Base-by-base conservation (phyloP, 2,888 invertebrate genomes). In the Trypoxylon attenuatum region DNA sequence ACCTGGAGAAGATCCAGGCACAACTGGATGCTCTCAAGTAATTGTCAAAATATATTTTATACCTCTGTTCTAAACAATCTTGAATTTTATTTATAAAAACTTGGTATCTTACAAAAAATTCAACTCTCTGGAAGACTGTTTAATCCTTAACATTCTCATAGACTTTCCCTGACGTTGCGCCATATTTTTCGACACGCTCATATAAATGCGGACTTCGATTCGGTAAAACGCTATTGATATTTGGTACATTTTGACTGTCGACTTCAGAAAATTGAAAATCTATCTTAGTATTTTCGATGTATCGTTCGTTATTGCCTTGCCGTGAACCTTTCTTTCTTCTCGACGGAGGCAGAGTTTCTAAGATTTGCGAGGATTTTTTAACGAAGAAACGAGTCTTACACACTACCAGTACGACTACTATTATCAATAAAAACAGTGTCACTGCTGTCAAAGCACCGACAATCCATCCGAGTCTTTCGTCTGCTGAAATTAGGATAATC, bases 381-480 rank as follows among this genome's bases (percentile, higher is more conserved):
- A 72, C 63, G 33, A 83, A 84, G 6, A 84, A 69, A 5, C 79
- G 80, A 6, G 79, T 77, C 51, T 80, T 83, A 57, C 80, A 87
- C 0, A 87, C 84, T 1, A 85, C 84, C 29, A 87, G 27, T 1
- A 83, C 85, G 0, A 85, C 85, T 1, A 83, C 75, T 3, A 81
- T 73, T 29, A 85, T 85, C 70, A 85, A 74, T 10, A 85, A 70
- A 16, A 86, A 79, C 10, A 87, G 64, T 21, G 84, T 80, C 19
- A 84, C 41, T 1, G 83, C 80, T 2, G 86, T 86, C 27, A 84
- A 56, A 1, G 83, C 81, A n/a, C 87, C 87, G 8, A 87, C 86
- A 10, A 87, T 79, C 86, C 86, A 86, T 49, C 83, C 83, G 3
- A 87, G 61, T 52, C 71, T 83, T 23, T 83, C 79, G 68, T 85